Evolutionary conservation across 2,797 vertebrate species (phyloP).

Genomic region (Macropus fuliginosus): DNA sequence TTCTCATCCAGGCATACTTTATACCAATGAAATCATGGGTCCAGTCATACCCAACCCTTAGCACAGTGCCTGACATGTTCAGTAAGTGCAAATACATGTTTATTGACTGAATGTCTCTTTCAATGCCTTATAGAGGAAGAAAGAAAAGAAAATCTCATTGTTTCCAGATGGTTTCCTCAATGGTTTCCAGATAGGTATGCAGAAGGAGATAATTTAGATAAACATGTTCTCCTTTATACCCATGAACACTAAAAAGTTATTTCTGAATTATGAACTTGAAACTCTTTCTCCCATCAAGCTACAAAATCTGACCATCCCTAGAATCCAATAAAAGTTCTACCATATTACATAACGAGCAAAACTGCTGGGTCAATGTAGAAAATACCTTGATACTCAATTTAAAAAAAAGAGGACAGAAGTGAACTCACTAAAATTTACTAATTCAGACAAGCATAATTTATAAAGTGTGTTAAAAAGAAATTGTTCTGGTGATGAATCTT

Average conservation of each 20-base stretch:
- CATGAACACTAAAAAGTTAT: not conserved
- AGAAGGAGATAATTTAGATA: not conserved
- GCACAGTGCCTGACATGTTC: not conserved
- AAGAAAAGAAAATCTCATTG: not conserved
- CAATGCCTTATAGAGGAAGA: not conserved
- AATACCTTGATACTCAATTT: not conserved
- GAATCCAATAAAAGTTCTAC: constrained; percentile 42
- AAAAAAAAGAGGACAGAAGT: constrained; percentile 49
- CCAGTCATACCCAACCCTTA: not conserved
- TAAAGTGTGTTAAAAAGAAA: constrained; percentile 63
- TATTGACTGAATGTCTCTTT: not conserved
- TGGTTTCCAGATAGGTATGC: not conserved
- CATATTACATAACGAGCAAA: not conserved
- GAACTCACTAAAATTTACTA: constrained; percentile 58
- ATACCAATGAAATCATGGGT: not conserved
- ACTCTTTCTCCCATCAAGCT: constrained; percentile 5
- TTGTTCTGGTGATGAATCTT: constrained; percentile 45
- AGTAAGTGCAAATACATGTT: not conserved
- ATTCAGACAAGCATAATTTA: constrained; percentile 66
- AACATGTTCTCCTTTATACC: not conserved
- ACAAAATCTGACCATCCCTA: constrained; percentile 40
- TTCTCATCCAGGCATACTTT: not conserved
- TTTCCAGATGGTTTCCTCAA: not conserved
- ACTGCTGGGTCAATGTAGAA: not conserved
- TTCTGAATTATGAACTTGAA: constrained; percentile 51